These are phyloP conservation scores for Octomys mimax DNA, from an alignment of 2,797 vertebrate genomes.

Conservation along the genomic window DNA sequence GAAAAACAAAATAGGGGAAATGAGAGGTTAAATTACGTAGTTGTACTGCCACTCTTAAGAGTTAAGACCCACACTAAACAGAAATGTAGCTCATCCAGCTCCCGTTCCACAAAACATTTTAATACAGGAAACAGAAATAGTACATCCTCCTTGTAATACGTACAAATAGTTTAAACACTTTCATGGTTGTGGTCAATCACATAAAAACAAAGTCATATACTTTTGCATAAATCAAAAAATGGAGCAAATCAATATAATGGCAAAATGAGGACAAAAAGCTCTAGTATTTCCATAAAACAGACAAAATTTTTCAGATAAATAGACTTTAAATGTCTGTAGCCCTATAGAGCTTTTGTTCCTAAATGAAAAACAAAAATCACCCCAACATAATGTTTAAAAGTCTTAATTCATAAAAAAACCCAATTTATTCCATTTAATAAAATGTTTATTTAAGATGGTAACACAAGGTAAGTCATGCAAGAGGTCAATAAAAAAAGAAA, in stretches of 20 bases:
- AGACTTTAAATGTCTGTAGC: not conserved
- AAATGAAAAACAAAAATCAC: conserved; percentile 48
- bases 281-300: conserved; percentile 33
- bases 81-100: not conserved
- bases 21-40: not conserved
- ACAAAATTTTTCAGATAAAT: conserved; percentile 3
- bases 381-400: not conserved
- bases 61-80: not conserved
- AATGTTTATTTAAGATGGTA: conserved; percentile 91
- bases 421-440: conserved; percentile 86
- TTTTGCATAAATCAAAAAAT: conserved; percentile 60
- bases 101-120: not conserved
- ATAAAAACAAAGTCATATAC: conserved; percentile 52
- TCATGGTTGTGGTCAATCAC: not conserved
- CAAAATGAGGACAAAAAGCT: conserved; percentile 52
- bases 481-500: conserved; percentile 89
- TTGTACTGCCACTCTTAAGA: not conserved
- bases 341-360: conserved; percentile 35
- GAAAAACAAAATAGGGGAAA: not conserved
- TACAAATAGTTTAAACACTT: conserved; percentile 42
- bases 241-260: conserved; percentile 48
- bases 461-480: conserved; percentile 91
- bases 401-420: conserved; percentile 18
- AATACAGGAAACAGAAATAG: conserved; percentile 25
- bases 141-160: not conserved